phyloP scores from a whole-genome alignment of 2,797 vertebrate genomes.

The Simalia tracyae region DNA sequence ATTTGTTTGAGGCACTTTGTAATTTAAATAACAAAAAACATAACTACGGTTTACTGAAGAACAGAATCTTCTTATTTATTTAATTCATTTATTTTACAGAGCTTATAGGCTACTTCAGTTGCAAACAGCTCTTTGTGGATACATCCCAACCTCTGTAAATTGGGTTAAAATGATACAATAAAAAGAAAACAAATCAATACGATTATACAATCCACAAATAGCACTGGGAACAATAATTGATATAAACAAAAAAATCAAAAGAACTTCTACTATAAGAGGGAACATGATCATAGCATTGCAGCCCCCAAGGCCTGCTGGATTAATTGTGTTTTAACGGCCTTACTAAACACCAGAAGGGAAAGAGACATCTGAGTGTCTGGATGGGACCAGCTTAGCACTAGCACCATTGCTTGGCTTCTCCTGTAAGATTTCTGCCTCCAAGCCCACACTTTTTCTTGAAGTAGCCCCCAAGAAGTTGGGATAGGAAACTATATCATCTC shows the following conservation, averaged over 20 bases:
- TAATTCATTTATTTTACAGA: neutral
- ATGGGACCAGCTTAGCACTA: neutral
- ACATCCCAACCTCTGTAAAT: neutral
- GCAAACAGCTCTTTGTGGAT: neutral
- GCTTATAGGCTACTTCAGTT: neutral
- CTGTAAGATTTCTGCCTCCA: neutral
- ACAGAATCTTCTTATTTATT: neutral
- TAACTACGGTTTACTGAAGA: too few species aligned
- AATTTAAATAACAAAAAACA: too few species aligned
- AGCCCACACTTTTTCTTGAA: neutral
- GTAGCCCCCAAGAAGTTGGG: neutral
- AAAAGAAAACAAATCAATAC: neutral
- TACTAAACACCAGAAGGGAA: neutral
- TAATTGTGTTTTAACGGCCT: neutral
- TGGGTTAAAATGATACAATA: neutral
- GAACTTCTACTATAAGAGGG: neutral
- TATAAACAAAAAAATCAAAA: neutral
- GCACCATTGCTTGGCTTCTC: neutral
- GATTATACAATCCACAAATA: neutral
- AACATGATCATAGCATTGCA: neutral
- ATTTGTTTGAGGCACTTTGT: too few species aligned
- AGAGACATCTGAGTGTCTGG: neutral
- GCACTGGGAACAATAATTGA: neutral
- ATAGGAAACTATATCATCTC: neutral
- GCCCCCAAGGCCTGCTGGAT: neutral